phyloP scores from a whole-genome alignment of 1,140 invertebrate species.

The Calliphora vicina region DNA sequence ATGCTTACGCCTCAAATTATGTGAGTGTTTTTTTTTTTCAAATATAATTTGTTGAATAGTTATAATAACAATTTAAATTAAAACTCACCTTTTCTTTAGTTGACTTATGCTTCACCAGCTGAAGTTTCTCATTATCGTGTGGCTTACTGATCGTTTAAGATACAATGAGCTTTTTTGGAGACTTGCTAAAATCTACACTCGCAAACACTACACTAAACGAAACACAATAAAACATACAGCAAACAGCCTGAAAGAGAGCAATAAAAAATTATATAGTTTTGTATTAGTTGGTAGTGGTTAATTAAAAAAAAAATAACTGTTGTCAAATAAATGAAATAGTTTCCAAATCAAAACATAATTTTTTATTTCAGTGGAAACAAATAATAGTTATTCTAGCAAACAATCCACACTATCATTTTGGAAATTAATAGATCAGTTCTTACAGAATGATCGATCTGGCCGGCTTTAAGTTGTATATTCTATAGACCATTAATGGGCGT shows the following conservation, averaged over 20 bases:
- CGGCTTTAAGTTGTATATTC: no score
- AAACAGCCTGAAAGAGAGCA: conserved; percentile 6
- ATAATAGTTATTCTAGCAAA: no score
- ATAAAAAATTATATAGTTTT: no score
- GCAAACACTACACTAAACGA: not conserved
- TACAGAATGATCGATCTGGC: no score
- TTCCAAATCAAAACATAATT: no score
- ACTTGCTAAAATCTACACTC: not conserved
- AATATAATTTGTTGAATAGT: not conserved
- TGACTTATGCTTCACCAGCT: conserved; percentile 30
- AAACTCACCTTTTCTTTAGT: not conserved
- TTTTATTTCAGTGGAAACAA: no score
- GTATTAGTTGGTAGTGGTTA: no score
- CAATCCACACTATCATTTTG: no score
- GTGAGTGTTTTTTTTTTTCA: conserved; percentile 19
- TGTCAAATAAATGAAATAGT: no score
- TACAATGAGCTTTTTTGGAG: not conserved
- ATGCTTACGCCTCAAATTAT: conserved; percentile 35
- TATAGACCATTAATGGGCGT: no score
- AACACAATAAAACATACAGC: not conserved
- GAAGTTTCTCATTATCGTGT: conserved; percentile 32
- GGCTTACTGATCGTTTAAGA: conserved; percentile 18
- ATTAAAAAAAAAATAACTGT: no score
- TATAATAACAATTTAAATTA: not conserved
- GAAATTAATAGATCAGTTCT: no score